A percentile compares a stretch with the other conserved stretches of the same genome.
Conservation (phyloP, 2,113 vertebrate genomes). For the Austrofundulus limnaeus region DNA sequence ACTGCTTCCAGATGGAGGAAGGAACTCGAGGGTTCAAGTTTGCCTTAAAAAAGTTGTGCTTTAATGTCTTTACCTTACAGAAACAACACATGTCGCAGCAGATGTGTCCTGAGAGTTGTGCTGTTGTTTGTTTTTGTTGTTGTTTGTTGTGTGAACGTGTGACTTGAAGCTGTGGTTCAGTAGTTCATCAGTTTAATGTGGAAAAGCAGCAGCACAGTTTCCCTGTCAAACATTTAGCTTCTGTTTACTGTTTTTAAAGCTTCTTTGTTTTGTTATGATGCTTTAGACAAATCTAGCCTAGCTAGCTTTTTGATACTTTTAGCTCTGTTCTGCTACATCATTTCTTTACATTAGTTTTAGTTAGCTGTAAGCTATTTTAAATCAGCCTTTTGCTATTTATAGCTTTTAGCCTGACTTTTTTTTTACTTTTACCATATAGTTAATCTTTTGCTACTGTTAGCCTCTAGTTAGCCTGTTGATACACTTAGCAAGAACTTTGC, state of each 20-base stretch:
- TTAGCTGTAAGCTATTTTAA: no score
- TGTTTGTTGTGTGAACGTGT: conserved; percentile 33
- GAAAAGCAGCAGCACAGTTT: conserved; percentile 32
- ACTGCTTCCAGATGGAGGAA: conserved; percentile 81
- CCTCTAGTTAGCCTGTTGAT: no score
- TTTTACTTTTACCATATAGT: no score
- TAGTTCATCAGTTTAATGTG: conserved; percentile 9
- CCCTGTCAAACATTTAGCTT: conserved; percentile 13
- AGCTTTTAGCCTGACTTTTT: no score
- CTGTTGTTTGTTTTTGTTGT: conserved; percentile 44
- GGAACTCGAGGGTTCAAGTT: conserved; percentile 71
- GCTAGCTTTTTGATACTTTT: no score
- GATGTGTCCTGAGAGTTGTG: conserved; percentile 1
- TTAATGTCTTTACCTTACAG: conserved; percentile 73
- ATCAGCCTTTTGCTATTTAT: no score
- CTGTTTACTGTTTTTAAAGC: neutral
- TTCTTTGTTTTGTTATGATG: neutral
- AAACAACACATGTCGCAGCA: conserved; percentile 37
- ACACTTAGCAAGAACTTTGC: no score
- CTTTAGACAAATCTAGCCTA: neutral
- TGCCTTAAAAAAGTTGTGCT: conserved; percentile 72
- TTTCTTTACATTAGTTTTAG: no score
- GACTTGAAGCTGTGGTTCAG: conserved; percentile 10
- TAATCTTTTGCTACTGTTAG: no score
- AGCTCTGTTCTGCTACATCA: no score